A percentile compares a stretch with the other conserved stretches of the same genome.
These are phyloP conservation scores for Percopsis omiscomaycus DNA, from an alignment of 2,797 vertebrate genomes.

Conservation along the genomic window DNA sequence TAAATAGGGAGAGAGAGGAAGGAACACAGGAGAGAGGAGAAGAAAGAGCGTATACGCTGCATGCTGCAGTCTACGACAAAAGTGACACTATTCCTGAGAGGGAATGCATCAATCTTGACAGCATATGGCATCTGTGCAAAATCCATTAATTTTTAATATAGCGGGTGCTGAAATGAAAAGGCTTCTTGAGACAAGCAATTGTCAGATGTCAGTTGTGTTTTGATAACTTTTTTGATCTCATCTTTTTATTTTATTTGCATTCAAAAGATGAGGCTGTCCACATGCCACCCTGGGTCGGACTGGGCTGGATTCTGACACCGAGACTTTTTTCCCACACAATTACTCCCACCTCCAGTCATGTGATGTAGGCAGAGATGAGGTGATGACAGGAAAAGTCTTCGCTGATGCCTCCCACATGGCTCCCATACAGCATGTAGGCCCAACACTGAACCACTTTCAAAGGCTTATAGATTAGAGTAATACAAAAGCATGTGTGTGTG, in stretches of 20 bases:
- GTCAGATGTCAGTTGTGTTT: slow-evolving; percentile 82
- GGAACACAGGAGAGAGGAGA: slow-evolving; percentile 26
- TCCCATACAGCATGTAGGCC: neutral
- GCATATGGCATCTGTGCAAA: slow-evolving; percentile 78
- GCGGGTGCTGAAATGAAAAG: slow-evolving; percentile 76
- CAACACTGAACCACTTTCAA: too few species aligned
- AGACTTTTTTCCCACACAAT: slow-evolving; percentile 74
- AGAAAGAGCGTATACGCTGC: slow-evolving; percentile 64
- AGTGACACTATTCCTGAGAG: slow-evolving; percentile 75
- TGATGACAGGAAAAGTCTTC: slow-evolving; percentile 2
- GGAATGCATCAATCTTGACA: slow-evolving; percentile 78
- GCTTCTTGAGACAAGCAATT: slow-evolving; percentile 79
- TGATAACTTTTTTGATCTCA: slow-evolving; percentile 80
- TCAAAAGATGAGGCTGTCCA: slow-evolving; percentile 68
- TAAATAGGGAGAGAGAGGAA: slow-evolving; percentile 45
- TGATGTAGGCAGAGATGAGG: slow-evolving; percentile 37
- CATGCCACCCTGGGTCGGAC: slow-evolving; percentile 69
- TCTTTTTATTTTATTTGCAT: slow-evolving; percentile 73
- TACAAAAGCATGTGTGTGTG: neutral
- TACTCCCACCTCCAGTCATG: slow-evolving; percentile 58
- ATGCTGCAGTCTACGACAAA: slow-evolving; percentile 62
- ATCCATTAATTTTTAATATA: slow-evolving; percentile 85
- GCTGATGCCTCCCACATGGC: too few species aligned
- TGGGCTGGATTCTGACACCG: slow-evolving; percentile 65
- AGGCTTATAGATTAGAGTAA: neutral